These are phyloP conservation scores for Pherbina coryleti DNA, from an alignment of 2,888 invertebrate genomes.

Conservation along the genomic window DNA sequence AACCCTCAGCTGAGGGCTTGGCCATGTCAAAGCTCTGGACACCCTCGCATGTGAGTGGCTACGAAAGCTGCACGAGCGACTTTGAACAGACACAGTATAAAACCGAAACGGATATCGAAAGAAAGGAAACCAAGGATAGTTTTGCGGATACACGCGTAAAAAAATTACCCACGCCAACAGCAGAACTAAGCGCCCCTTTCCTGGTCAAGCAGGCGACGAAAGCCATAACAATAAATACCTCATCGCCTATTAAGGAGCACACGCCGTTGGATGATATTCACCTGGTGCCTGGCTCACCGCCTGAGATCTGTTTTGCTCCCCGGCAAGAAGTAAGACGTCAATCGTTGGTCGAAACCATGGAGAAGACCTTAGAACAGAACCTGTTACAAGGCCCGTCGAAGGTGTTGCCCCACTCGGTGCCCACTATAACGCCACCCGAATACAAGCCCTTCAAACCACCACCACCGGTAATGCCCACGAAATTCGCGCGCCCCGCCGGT, in stretches of 20 bases:
- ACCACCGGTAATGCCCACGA: slow-evolving; percentile 73
- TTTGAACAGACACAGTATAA: slow-evolving; percentile 50
- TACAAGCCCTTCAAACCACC: slow-evolving; percentile 67
- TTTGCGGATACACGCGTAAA: slow-evolving; percentile 44
- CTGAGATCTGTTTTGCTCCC: slow-evolving; percentile 77
- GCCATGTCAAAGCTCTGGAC: slow-evolving; percentile 80
- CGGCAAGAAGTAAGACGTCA: slow-evolving; percentile 70
- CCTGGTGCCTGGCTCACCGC: slow-evolving; percentile 77
- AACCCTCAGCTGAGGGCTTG: slow-evolving; percentile 76
- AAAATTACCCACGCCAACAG: slow-evolving; percentile 56
- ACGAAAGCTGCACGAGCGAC: slow-evolving; percentile 57
- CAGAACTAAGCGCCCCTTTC: slow-evolving; percentile 71
- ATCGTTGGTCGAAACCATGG: slow-evolving; percentile 73
- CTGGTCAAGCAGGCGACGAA: slow-evolving; percentile 68
- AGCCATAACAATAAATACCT: slow-evolving; percentile 57
- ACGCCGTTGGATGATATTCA: slow-evolving; percentile 71
- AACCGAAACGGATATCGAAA: slow-evolving; percentile 49
- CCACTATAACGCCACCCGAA: slow-evolving; percentile 71
- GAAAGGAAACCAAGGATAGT: slow-evolving; percentile 55
- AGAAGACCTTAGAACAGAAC: slow-evolving; percentile 73
- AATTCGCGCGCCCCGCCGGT: slow-evolving; percentile 73
- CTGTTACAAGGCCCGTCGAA: slow-evolving; percentile 71
- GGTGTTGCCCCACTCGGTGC: slow-evolving; percentile 72
- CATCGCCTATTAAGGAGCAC: slow-evolving; percentile 53
- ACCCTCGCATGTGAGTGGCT: slow-evolving; percentile 58